Conservation (phyloP, 2,113 vertebrate genomes). For the Diglossa brunneiventris region DNA sequence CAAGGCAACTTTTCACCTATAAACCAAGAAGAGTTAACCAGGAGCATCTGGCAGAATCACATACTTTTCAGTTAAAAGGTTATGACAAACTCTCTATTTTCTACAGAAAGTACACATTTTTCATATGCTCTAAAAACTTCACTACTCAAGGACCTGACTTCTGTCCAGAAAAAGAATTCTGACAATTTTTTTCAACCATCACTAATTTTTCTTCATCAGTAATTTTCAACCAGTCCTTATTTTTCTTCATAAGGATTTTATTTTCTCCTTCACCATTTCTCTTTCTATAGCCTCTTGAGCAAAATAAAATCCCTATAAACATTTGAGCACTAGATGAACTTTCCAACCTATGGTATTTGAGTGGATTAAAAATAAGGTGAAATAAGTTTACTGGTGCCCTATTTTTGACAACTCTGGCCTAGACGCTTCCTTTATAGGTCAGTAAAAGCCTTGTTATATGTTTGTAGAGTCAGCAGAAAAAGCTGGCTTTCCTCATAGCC, state of each 20-base stretch:
- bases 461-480: slow-evolving; percentile 47
- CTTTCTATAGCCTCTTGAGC: background rate
- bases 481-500: slow-evolving; percentile 46
- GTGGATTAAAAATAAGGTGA: slow-evolving; percentile 53
- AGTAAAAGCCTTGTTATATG: slow-evolving; percentile 32
- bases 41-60: background rate
- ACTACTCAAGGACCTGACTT: background rate
- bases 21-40: background rate
- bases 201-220: background rate
- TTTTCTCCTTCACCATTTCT: background rate
- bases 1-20: background rate
- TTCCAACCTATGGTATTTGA: slow-evolving; percentile 18
- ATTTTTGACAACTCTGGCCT: slow-evolving; percentile 42
- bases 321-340: slow-evolving; percentile 7
- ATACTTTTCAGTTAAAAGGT: background rate
- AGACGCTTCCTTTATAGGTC: slow-evolving; percentile 34
- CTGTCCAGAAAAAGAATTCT: background rate
- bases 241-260: background rate
- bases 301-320: slow-evolving; percentile 8
- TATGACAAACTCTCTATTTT: background rate
- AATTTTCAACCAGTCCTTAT: background rate
- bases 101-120: background rate
- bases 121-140: background rate
- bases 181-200: background rate
- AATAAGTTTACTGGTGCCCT: background rate